Conservation (phyloP, 2,113 vertebrate species). For the Notiomystis cincta region DNA sequence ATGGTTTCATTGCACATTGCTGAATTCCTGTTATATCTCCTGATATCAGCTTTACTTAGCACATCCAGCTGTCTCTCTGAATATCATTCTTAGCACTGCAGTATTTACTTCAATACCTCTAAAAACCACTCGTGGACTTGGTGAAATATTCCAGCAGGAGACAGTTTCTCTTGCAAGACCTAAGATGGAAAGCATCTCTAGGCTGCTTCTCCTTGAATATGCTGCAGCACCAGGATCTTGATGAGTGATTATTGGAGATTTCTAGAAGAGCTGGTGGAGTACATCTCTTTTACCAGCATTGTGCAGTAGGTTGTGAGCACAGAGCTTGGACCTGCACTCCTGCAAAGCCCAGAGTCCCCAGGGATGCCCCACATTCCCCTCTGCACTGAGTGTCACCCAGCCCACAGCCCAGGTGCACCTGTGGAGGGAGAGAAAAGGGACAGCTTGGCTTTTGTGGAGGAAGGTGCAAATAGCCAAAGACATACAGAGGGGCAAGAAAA, state of each 20-base stretch:
- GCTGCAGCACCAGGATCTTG: background rate
- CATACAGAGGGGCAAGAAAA: background rate
- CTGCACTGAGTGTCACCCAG: background rate
- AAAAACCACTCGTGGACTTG: background rate
- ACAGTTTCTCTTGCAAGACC: background rate
- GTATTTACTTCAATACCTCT: background rate
- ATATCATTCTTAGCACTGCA: background rate
- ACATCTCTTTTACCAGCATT: background rate
- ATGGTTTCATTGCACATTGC: background rate
- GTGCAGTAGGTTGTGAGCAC: background rate
- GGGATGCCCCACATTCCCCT: background rate
- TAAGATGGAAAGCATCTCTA: background rate
- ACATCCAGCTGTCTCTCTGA: constrained; percentile 3
- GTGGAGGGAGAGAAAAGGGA: background rate
- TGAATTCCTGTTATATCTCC: constrained; percentile 6
- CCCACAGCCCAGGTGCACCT: background rate
- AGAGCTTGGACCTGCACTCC: background rate
- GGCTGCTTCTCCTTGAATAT: background rate
- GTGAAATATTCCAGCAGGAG: constrained; percentile 5
- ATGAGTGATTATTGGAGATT: background rate
- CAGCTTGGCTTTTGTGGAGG: background rate
- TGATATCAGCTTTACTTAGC: background rate
- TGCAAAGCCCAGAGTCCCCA: background rate
- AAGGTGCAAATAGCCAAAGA: background rate
- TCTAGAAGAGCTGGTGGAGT: background rate